Conservation (phyloP, 2,113 vertebrate genomes). For the Hiodon tergisus region DNA sequence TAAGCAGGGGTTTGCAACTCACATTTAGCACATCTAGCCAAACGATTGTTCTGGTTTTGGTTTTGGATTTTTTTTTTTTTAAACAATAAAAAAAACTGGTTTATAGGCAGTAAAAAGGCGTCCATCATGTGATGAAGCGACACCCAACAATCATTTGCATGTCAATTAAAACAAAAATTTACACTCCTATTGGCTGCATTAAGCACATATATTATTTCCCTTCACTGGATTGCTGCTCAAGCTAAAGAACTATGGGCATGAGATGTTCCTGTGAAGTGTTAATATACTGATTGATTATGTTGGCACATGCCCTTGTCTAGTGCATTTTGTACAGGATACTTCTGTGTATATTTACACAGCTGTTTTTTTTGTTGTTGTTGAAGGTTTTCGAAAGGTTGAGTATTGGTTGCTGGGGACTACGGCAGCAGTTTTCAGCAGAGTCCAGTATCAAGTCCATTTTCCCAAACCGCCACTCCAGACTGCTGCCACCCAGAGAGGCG, state of each 20-base stretch:
- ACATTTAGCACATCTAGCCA: no score
- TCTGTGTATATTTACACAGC: constrained; percentile 27
- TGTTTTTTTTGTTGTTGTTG: constrained; percentile 15
- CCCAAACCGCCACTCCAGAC: constrained; percentile 36
- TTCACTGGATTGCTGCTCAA: neutral
- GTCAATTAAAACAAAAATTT: neutral
- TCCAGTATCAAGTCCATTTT: constrained; percentile 5
- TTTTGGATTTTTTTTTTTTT: neutral
- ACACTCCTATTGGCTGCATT: neutral
- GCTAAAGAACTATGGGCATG: neutral
- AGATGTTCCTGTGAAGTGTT: neutral
- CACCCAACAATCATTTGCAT: no score
- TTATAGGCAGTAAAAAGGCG: neutral
- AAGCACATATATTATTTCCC: neutral
- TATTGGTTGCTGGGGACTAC: neutral
- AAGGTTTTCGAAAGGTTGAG: constrained; percentile 42
- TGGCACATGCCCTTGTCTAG: no score
- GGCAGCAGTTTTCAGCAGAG: neutral
- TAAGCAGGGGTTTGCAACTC: no score
- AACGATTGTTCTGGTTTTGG: neutral
- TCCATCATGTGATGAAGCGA: no score
- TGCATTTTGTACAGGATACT: neutral
- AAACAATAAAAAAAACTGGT: neutral
- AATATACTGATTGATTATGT: neutral
- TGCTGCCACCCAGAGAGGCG: constrained; percentile 60